Evolutionary conservation across 2,797 vertebrate species (phyloP), one percentile per base, ranked within the genome.

Genomic region (Eulemur mongoz): DNA sequence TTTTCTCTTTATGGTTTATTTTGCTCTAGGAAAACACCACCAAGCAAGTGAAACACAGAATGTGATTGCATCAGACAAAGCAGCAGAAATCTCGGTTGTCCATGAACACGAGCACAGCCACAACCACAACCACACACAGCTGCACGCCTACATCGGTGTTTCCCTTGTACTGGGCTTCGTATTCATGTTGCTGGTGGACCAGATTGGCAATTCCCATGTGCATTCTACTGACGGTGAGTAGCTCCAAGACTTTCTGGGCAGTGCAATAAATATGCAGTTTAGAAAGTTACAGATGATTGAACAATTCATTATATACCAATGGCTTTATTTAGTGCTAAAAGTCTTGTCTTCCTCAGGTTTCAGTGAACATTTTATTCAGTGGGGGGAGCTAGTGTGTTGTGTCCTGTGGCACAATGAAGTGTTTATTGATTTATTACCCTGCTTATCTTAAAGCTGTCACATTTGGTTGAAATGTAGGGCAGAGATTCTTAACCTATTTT

Each of bases 151-250:
- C 98, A 99, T 99, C 4, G 99, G 99, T 0, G 99, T 99, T 43
- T 99, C 99, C 18, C 99, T 99, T 23, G 99, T 99, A 2, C 98
- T 99, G 0, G 99, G 99, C 96, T 99, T 99, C 45, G 99, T 99
- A 96, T 99, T 99, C 96, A 99, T 99, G 99, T 99, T 99, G 18
- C 97, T 99, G 81, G 99, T 99, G 93, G 99, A 99, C 98, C 99
- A 99, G 98, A 99, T 99, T 72, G 99, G 99, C 96, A 99, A 99
- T 83, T 99, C 99, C 85, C 99, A 99, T 12, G 98, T 99, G 87
- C 99, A 99, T 98, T 98, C 98, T 98, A 89, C 98, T 92, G 99
- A 99, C 25, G 99, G 99, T 99, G 96, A 98, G 99, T 98, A 94
- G 17, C 94, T 63, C 54, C 38, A 70, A 48, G 5, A 27, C 90